Base-by-base conservation (phyloP, 1,140 invertebrate species). In the Scaptomyza montana region DNA sequence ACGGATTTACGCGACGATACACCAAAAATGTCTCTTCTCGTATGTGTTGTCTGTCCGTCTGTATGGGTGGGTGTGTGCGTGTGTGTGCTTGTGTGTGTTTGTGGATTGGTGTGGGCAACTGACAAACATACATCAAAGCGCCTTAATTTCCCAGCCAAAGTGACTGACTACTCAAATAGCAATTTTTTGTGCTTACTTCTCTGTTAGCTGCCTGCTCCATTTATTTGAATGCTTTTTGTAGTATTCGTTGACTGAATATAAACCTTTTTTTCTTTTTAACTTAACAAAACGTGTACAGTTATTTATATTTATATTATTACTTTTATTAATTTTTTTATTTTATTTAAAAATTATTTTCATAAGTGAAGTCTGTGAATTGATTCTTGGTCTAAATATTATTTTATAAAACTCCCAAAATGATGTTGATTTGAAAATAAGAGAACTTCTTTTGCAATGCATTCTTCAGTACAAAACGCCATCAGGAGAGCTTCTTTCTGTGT, bases 111-210 rank as follows among this genome's bases (percentile, higher is more conserved):
- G 36, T 65, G 65, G 43, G 43, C 49, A 50, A 62, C 75, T 71
- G 67, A 81, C 75, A 79, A 63, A 79, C 76, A 87, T 89, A 87
- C 84, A 87, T 87, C 84, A 87, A 87, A 87, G 84, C 73, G 56
- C 65, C 84, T 82, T 89, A 89, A 72, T 67, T 59, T 19, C 54
- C 65, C 62, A 8, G 63, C 53, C 36, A 19, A 63, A 25, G 43
- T 55, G 54, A 69, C 51, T 55, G 64, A 78, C 74, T 81, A 57
- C 79, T 82, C 79, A 78, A 82, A 82, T 78, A 76, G 71, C 56
- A 19, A 85, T 84, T 85, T 85, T 66, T 70, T 55, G 28, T 55
- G 13, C 21, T 62, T 60, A 55, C 51, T 62, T 67, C 12, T 4
- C 39, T 5, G 10, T n/a, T 12, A 9, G 39, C 39, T 41, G 10